Base-by-base conservation (phyloP, 2,113 vertebrate species). In the Microcebus ravelobensis region DNA sequence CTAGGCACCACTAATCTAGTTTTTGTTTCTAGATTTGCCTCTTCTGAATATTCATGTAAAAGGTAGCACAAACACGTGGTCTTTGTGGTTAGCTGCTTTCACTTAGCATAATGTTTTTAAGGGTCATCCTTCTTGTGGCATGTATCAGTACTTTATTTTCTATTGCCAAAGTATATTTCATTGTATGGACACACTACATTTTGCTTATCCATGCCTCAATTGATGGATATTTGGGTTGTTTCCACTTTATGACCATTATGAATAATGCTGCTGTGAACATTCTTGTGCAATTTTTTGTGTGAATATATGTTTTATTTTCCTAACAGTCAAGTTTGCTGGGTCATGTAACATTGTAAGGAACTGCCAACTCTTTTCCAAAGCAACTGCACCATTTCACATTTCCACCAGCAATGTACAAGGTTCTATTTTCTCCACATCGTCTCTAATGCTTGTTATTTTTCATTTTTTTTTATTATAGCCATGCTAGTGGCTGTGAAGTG, bases 21-120 rank as follows among this genome's bases (percentile, higher is more conserved):
- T 86, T 86, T 59, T 74, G 11, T 65, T 94, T 82, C 17, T 42
- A 74, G 74, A 87, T 76, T 67, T 87, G 50, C 59, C 67, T 63
- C 17, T 67, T 82, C 50, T 71, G 45, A 55, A 57, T 17, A 73
- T 65, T 90, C 48, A 52, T 52, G 42, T 52, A 76, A 36, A 63
- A 70, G 14, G 23, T 36, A 8, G 76, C 27, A 25, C 68, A 23
- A 50, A 63, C 45, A 42, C 45, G 65, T 39, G 25, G 57, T 8
- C 50, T 61, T 61, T 36, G 50, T 67, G 67, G 59, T 2, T 55
- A 39, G 48, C 52, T 59, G 73, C 57, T 87, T 68, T 80, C 59
- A 87, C 25, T 74, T 57, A 65, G 45, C 25, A 36, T 23, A 25
- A 77, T 6, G 4, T 73, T 73, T 86, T 67, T 57, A 81, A 81